Conservation (phyloP, 2,113 vertebrate species). For the Fregetta grallaria region DNA sequence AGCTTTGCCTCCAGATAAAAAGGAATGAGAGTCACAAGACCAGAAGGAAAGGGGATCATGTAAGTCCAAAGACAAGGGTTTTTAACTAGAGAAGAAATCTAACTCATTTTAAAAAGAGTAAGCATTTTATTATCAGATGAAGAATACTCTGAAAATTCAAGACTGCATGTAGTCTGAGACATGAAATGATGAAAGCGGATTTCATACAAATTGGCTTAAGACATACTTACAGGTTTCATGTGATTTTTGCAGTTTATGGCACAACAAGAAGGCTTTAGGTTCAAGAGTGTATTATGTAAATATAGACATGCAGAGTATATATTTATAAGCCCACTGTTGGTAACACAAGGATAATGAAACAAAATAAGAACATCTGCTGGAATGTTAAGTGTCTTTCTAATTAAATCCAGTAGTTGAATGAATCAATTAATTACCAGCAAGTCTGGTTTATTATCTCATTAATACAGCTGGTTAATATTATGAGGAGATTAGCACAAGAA, state of each 20-base stretch:
- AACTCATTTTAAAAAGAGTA: not conserved
- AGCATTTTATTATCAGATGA: not conserved
- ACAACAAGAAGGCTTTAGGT: not conserved
- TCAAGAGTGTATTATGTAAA: constrained; percentile 3
- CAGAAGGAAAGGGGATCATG: not conserved
- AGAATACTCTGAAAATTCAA: not conserved
- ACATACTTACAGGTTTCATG: not conserved
- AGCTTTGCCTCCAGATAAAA: not conserved
- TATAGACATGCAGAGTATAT: not conserved
- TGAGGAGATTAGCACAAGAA: constrained; percentile 44
- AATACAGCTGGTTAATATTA: constrained; percentile 69
- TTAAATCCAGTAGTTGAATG: constrained; percentile 72
- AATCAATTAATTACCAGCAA: constrained; percentile 70
- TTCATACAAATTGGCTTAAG: not conserved
- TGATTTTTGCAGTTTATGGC: not conserved
- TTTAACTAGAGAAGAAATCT: not conserved
- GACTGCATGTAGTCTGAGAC: not conserved
- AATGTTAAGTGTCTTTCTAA: constrained; percentile 71
- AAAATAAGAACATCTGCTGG: constrained; percentile 71
- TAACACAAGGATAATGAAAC: constrained; percentile 63
- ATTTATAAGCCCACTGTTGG: constrained; percentile 40
- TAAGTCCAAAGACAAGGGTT: not conserved
- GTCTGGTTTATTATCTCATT: constrained; percentile 68
- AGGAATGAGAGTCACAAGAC: not conserved
- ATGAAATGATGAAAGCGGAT: not conserved